These are phyloP conservation scores for Cisticola juncidis DNA, from an alignment of 2,113 vertebrate species.

Conservation along the genomic window DNA sequence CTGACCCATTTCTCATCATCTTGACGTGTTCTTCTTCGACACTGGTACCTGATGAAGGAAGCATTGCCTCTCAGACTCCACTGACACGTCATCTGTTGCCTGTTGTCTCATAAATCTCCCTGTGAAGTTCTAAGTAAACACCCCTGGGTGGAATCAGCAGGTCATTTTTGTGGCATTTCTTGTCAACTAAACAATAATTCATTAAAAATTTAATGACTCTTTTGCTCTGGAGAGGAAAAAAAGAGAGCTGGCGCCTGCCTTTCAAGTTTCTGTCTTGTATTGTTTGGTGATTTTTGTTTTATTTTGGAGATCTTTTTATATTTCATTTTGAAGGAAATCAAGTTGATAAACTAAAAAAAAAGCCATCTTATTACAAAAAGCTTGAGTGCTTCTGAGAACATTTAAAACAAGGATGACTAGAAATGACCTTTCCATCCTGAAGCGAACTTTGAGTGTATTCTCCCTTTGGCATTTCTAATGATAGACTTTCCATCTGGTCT, in stretches of 20 bases:
- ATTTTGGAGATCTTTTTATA: neutral
- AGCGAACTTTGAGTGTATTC: constrained; percentile 47
- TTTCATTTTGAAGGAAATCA: constrained; percentile 33
- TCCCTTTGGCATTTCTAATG: constrained; percentile 67
- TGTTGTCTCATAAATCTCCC: neutral
- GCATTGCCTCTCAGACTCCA: neutral
- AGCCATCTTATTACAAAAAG: constrained; percentile 20
- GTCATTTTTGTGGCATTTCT: constrained; percentile 52
- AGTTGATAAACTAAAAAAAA: constrained; percentile 31
- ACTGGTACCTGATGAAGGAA: neutral
- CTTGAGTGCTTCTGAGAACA: constrained; percentile 48
- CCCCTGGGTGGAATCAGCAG: constrained; percentile 6
- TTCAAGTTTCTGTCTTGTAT: constrained; percentile 8
- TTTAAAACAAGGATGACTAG: constrained; percentile 61
- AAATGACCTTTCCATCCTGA: constrained; percentile 62
- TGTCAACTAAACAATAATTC: constrained; percentile 49
- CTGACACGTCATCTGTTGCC: neutral
- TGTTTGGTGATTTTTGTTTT: constrained; percentile 2
- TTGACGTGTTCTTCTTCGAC: neutral
- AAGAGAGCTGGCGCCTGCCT: neutral
- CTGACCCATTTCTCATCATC: neutral
- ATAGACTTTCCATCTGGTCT: constrained; percentile 66
- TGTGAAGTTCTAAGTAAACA: neutral
- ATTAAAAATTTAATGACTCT: constrained; percentile 55
- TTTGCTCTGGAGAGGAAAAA: neutral